These are phyloP conservation scores for Drosophila melanica DNA, from an alignment of 1,140 invertebrate genomes.

Conservation along the genomic window DNA sequence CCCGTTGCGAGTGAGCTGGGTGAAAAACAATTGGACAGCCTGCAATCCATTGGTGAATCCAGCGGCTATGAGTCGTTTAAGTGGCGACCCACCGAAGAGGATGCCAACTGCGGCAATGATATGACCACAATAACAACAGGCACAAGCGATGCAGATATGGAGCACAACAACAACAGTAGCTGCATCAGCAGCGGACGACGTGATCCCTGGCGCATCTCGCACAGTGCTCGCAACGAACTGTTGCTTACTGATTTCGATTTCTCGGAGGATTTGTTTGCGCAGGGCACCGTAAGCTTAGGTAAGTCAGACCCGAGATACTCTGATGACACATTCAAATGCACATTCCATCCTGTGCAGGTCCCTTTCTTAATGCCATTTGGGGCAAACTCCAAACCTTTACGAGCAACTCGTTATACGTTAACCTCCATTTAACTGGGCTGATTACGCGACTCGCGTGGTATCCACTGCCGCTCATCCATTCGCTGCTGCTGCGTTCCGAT, in stretches of 20 bases:
- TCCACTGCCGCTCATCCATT: conserved; percentile 93
- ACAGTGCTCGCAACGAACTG: conserved; percentile 69
- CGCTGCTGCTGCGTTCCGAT: conserved; percentile 93
- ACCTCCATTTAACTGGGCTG: conserved; percentile 94
- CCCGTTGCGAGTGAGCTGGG: conserved; percentile 28
- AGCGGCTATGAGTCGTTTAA: conserved; percentile 94
- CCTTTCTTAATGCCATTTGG: conserved; percentile 93
- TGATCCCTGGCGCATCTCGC: conserved; percentile 84
- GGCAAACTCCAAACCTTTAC: conserved; percentile 93
- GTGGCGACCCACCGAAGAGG: conserved; percentile 86
- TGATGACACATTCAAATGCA: neutral
- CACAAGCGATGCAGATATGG: conserved; percentile 47
- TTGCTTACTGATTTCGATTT: conserved; percentile 83
- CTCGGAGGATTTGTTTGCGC: conserved; percentile 84
- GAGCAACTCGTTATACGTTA: conserved; percentile 93
- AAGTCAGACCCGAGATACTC: conserved; percentile 20
- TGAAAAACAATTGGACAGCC: conserved; percentile 85
- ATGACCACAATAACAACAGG: conserved; percentile 21
- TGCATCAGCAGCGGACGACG: conserved; percentile 46
- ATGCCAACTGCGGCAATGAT: conserved; percentile 51
- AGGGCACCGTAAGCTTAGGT: conserved; percentile 84
- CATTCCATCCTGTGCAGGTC: conserved; percentile 85
- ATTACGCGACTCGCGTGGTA: conserved; percentile 94
- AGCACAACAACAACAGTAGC: conserved; percentile 60
- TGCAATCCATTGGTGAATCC: conserved; percentile 91